phyloP scores from a whole-genome alignment of 2,888 invertebrate genomes.

The Gibbula magus region DNA sequence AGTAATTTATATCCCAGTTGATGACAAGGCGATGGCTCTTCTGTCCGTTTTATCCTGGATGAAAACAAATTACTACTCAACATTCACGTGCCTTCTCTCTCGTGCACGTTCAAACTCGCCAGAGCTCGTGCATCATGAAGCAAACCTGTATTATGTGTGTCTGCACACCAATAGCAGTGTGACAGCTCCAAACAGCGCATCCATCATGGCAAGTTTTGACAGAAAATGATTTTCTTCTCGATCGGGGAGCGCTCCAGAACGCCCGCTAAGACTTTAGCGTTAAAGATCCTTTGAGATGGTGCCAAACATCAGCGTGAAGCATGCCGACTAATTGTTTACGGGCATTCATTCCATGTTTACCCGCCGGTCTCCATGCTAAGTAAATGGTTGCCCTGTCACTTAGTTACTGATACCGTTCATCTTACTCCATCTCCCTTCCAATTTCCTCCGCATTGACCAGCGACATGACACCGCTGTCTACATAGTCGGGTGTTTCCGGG shows the following conservation, averaged over 20 bases:
- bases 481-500: neutral
- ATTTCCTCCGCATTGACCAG: slow-evolving; percentile 16
- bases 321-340: no score
- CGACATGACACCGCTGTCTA: neutral
- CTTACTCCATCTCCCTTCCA: neutral
- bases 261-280: no score
- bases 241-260: neutral
- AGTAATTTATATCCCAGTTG: slow-evolving; percentile 18
- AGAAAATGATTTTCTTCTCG: neutral
- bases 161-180: neutral
- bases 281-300: no score
- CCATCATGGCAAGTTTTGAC: slow-evolving; percentile 5
- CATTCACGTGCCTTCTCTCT: slow-evolving; percentile 9
- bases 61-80: slow-evolving; percentile 20
- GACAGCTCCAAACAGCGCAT: neutral
- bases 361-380: no score
- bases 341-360: no score
- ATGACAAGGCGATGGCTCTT: slow-evolving; percentile 18
- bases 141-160: neutral
- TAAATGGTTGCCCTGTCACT: no score
- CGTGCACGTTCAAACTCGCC: neutral
- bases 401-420: slow-evolving; percentile 14
- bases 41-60: neutral
- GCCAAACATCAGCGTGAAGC: no score
- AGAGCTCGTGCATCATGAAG: slow-evolving; percentile 6